Evolutionary conservation across 2,797 vertebrate genomes (phyloP), one percentile per base, ranked within the genome.

Genomic region (Sebastes vulpes): DNA sequence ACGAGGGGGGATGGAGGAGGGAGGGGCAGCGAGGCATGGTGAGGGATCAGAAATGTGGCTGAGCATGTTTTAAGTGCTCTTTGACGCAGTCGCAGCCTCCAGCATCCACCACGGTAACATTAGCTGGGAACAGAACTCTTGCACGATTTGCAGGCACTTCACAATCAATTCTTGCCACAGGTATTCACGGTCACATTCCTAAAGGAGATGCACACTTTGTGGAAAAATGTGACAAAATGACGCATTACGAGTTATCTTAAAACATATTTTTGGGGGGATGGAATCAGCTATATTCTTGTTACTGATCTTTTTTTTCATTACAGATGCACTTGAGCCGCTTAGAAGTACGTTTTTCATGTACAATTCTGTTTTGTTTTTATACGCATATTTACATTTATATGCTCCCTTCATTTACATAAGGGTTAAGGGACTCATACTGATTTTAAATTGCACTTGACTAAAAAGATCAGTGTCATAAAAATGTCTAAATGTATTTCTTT

Each of bases 61-160:
- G 84, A 86, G 92, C 87, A 86, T 94, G 91, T 92, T 94, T 91
- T 88, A 93, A 90, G 88, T 85, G 86, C 74, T 81, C 81, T 86
- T 77, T 82, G 90, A 88, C 77, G 59, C 83, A 88, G 79, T 78
- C 63, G 65, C 72, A 77, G 87, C 66, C 82, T 82, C 75, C 68
- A 77, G 86, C 88, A 82, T 89, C 89, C 83, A 88, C 81, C 65
- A 56, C 10, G 54, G 81, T 84, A 83, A 87, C 76, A 69, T 78
- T 86, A 89, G 79, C 82, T 72, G 75, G 69, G 79, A 81, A 75
- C 72, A 77, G 63, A 31, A 57, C 81, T 73, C 38, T 31, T 38
- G 65, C 58, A 10, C 35, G 28, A 65, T 67, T 68, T 75, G 56
- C 67, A 65, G 61, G 67, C 66, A 46, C 75, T 79, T 82, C 70